Base-by-base conservation (phyloP, 2,797 vertebrate species). In the Falco rusticolus region DNA sequence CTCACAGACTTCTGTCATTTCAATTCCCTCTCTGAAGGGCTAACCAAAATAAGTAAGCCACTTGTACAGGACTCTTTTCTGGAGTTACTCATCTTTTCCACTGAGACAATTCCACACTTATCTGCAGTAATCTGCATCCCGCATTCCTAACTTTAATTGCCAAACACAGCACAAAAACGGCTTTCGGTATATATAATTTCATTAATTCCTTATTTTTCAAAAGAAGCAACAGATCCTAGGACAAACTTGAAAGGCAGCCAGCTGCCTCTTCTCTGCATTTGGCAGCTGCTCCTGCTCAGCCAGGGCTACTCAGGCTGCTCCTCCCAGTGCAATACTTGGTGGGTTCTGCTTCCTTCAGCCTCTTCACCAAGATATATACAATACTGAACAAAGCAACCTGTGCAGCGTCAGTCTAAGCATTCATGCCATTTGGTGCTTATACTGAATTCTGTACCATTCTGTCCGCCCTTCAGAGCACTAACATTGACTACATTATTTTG, bases 71-170 rank as follows among this genome's bases (percentile, higher is more conserved):
- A 90, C 24, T 43, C 50, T 87, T 16, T 79, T 80, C 66, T 66
- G 37, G 26, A 94, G 63, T 79, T 84, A 78, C 26, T 84, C 17
- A 83, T 92, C 75, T 91, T 91, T 95, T 96, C 95, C 92, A 86
- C 18, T 28, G 50, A 76, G 89, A 78, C 56, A 81, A 79, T 79
- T 70, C 60, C 61, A 24, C 2, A 19, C 31, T 76, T 84, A 51
- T 84, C 48, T 81, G 78, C 78, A 79, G 74, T 26, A 50, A 94
- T 89, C 61, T 78, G 65, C 56, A 82, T 79, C n/a, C 61, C 70
- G 59, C 86, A 92, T 82, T 95, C 76, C 65, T 59, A 87, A 68
- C 51, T 85, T 93, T 59, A 83, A 86, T 33, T 90, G 87, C 81
- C 76, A 94, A 96, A 90, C 63, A 50, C 59, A 90, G 83, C 75